Evolutionary conservation across 2,888 invertebrate species (phyloP).

Genomic region (Cephus sareptanus): DNA sequence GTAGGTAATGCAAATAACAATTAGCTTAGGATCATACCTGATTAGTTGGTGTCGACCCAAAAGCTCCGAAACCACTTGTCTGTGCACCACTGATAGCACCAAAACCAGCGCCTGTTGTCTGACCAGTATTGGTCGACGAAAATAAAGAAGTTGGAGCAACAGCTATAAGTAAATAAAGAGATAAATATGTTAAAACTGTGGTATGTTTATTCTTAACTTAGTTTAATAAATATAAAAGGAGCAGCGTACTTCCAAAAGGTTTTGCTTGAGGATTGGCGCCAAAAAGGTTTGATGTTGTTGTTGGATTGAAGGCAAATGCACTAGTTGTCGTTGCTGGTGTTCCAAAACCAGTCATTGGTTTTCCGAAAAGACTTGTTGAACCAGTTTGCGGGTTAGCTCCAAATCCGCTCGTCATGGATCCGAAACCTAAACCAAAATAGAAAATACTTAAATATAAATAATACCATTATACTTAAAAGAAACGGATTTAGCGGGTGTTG

Average conservation of each 20-base stretch:
- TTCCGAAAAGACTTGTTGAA: conserved; percentile 75
- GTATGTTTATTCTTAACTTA: too few species aligned
- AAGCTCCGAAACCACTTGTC: conserved; percentile 59
- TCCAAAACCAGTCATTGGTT: conserved; percentile 74
- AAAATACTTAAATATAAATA: background rate
- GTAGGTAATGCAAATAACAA: too few species aligned
- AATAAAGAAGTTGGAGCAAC: conserved; percentile 60
- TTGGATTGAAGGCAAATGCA: conserved; percentile 65
- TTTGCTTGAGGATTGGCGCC: conserved; percentile 64
- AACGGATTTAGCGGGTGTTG: background rate
- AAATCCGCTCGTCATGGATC: conserved; percentile 67
- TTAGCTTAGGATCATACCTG: conserved; percentile 44
- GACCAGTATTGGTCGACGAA: conserved; percentile 54
- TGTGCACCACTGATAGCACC: conserved; percentile 60
- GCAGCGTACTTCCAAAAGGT: conserved; percentile 64
- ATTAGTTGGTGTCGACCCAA: conserved; percentile 60
- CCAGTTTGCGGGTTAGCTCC: conserved; percentile 70
- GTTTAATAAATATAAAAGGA: background rate
- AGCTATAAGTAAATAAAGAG: conserved; percentile 38
- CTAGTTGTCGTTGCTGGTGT: conserved; percentile 67
- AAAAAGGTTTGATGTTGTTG: conserved; percentile 62
- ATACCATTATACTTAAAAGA: background rate
- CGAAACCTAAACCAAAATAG: conserved; percentile 66
- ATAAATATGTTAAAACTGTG: too few species aligned
- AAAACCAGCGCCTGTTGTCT: conserved; percentile 56